These are phyloP conservation scores for Ophion slaviceki DNA, from an alignment of 2,888 invertebrate genomes.

Conservation along the genomic window DNA sequence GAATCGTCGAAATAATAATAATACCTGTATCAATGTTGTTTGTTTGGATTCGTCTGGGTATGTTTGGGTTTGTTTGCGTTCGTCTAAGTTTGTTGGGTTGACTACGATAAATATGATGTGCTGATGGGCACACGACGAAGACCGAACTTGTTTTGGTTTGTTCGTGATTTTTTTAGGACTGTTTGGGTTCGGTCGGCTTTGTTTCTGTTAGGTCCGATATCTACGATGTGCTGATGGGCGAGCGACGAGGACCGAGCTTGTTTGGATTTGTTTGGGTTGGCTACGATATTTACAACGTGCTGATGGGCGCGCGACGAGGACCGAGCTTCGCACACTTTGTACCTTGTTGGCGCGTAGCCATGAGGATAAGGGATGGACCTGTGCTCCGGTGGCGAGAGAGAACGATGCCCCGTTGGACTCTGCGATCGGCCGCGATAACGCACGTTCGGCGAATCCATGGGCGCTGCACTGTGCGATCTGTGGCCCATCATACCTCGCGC, in stretches of 20 bases:
- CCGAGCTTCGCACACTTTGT: conserved; percentile 50
- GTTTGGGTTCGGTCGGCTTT: background rate
- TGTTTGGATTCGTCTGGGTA: too few species aligned
- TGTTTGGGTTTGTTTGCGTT: too few species aligned
- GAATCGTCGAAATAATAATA: background rate
- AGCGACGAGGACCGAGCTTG: conserved; percentile 45
- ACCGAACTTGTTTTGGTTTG: background rate
- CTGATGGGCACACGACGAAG: too few species aligned
- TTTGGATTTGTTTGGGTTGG: background rate
- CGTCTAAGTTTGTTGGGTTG: too few species aligned
- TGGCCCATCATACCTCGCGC: conserved; percentile 86
- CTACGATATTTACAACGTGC: background rate
- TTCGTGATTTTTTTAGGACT: background rate
- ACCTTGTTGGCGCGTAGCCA: conserved; percentile 86
- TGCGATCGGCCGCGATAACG: conserved; percentile 90
- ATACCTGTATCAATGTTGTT: too few species aligned
- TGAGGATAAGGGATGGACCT: conserved; percentile 87
- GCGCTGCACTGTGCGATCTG: conserved; percentile 95
- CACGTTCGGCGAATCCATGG: conserved; percentile 87
- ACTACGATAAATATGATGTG: too few species aligned
- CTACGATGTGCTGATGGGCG: conserved; percentile 33
- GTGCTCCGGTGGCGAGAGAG: conserved; percentile 92
- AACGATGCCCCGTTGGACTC: conserved; percentile 90
- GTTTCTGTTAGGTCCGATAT: background rate
- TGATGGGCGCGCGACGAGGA: conserved; percentile 37